phyloP scores from a whole-genome alignment of 2,113 vertebrate species.

The Hylia prasina region DNA sequence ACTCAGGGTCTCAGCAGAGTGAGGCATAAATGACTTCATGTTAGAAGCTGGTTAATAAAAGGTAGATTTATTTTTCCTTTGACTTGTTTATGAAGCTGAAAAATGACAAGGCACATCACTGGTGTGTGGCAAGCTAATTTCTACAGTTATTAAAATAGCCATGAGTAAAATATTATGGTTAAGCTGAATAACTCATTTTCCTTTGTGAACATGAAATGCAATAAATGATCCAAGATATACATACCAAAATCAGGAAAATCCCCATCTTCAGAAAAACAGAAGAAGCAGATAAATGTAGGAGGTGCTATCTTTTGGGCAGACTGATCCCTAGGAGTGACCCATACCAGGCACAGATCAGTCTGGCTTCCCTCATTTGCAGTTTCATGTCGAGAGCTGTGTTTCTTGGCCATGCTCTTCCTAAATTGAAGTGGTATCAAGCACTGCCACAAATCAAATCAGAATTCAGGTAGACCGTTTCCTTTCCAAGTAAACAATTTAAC shows the following conservation, averaged over 20 bases:
- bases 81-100: slow-evolving; percentile 70
- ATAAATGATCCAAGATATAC: not conserved
- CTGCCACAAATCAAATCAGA: not conserved
- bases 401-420: not conserved
- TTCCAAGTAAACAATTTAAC: not conserved
- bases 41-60: slow-evolving; percentile 75
- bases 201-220: not conserved
- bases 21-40: slow-evolving; percentile 59
- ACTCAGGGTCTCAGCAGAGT: slow-evolving; percentile 38
- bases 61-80: slow-evolving; percentile 70
- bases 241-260: not conserved
- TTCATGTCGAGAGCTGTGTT: not conserved
- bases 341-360: accelerated
- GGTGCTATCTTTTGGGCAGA: not conserved
- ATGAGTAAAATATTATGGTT: slow-evolving; percentile 31
- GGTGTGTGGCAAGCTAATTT: slow-evolving; percentile 67
- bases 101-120: slow-evolving; percentile 53
- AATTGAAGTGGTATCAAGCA: not conserved
- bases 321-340: not conserved
- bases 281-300: not conserved
- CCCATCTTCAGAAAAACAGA: not conserved
- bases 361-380: not conserved
- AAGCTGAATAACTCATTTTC: slow-evolving; percentile 11
- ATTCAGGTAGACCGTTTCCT: not conserved
- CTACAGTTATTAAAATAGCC: slow-evolving; percentile 48